Percentiles rank a stretch among this genome's conserved stretches.
Evolutionary conservation across 2,888 invertebrate species (phyloP).

Genomic region (Bembecia ichneumoniformis): DNA sequence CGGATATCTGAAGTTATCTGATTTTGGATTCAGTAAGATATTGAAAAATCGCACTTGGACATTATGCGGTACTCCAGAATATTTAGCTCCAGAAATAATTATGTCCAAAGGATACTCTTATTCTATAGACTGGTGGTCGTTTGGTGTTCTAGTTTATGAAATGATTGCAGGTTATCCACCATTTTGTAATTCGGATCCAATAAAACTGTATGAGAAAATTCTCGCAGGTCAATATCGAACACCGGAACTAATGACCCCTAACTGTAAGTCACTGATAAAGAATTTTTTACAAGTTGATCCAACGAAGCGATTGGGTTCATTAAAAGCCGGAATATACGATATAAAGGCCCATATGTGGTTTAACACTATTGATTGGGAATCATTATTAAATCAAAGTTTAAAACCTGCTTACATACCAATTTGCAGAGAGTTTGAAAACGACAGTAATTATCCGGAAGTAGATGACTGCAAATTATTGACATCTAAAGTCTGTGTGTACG

Average conservation of each 20-base stretch:
- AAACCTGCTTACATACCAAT: conserved; percentile 74
- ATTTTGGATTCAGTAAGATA: conserved; percentile 93
- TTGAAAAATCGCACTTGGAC: conserved; percentile 86
- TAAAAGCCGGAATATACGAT: conserved; percentile 88
- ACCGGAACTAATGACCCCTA: conserved; percentile 82
- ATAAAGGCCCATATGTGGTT: conserved; percentile 95
- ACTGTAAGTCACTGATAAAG: conserved; percentile 83
- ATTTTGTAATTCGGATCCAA: conserved; percentile 88
- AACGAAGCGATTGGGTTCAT: conserved; percentile 82
- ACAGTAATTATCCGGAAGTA: conserved; percentile 76
- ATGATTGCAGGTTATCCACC: conserved; percentile 93
- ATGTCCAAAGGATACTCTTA: conserved; percentile 90
- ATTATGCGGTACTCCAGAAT: conserved; percentile 96
- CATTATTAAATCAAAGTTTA: conserved; percentile 81
- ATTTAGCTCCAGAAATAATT: conserved; percentile 93
- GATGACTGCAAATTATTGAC: conserved; percentile 63
- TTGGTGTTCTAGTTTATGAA: conserved; percentile 89
- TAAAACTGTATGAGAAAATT: conserved; percentile 94
- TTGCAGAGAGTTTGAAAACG: conserved; percentile 69
- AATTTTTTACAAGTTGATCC: conserved; percentile 78
- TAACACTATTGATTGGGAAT: conserved; percentile 82
- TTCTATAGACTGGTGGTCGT: conserved; percentile 96
- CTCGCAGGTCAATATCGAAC: conserved; percentile 87
- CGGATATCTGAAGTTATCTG: conserved; percentile 87
- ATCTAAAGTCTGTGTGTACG: conserved; percentile 62